Evolutionary conservation across 2,797 vertebrate genomes (phyloP).

Genomic region (Caiman crocodilus): DNA sequence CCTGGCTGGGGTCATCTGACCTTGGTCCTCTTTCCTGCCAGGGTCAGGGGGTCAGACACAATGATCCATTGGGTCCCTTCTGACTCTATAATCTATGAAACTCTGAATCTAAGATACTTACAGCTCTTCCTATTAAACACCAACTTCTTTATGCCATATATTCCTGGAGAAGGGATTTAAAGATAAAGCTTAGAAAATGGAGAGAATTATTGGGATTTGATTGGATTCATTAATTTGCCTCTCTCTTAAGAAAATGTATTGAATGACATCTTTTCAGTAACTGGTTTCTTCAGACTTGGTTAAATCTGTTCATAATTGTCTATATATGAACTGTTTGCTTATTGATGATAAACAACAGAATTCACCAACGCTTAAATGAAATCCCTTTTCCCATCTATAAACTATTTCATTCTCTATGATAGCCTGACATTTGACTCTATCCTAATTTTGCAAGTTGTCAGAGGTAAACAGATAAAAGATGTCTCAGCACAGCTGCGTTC

Average conservation of each 20-base stretch:
- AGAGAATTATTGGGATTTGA: not conserved
- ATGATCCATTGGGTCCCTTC: too few relatives aligned
- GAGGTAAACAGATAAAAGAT: too few relatives aligned
- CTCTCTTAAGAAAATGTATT: not conserved
- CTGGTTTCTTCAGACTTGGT: accelerated
- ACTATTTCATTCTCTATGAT: not conserved
- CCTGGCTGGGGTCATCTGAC: too few relatives aligned
- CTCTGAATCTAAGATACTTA: too few relatives aligned
- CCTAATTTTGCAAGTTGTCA: not conserved
- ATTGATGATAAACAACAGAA: not conserved
- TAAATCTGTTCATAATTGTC: not conserved
- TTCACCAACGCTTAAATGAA: not conserved
- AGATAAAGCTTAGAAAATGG: not conserved
- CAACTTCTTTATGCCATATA: not conserved
- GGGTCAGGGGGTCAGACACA: too few relatives aligned
- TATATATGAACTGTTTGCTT: not conserved
- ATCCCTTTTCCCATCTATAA: not conserved
- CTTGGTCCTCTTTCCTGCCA: too few relatives aligned
- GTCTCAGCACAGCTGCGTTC: too few relatives aligned
- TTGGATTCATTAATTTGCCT: not conserved
- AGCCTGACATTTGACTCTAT: not conserved
- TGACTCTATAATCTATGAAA: too few relatives aligned
- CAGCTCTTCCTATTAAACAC: too few relatives aligned
- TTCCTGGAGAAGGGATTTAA: accelerated
- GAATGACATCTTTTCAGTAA: not conserved